Evolutionary conservation across 23 tunicate species (phyloP).

Genomic region (Pegea sp.): DNA sequence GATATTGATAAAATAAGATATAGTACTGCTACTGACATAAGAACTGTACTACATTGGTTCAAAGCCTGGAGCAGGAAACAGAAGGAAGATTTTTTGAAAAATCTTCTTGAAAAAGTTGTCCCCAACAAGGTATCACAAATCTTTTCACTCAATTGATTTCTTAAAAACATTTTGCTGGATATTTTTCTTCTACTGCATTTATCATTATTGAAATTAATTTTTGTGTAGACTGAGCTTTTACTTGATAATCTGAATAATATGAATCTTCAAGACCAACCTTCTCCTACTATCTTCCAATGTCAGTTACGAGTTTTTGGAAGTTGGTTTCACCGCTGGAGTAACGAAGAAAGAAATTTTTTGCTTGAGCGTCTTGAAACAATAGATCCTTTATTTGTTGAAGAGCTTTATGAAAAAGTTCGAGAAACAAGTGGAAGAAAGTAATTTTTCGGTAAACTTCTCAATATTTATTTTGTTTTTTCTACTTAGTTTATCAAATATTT

Average conservation of each 20-base stretch:
- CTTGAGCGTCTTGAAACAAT: slow-evolving; percentile 30
- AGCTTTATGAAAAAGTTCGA: slow-evolving; percentile 12
- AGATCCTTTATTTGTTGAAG: slow-evolving; percentile 28
- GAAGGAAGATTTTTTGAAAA: slow-evolving; percentile 19
- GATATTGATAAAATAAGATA: no score
- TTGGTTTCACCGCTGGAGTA: slow-evolving; percentile 31
- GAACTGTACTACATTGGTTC: slow-evolving; percentile 47
- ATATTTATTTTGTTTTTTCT: no score
- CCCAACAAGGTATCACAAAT: slow-evolving; percentile 51
- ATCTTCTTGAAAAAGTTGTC: slow-evolving; percentile 43
- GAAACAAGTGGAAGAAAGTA: not conserved
- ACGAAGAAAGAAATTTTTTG: slow-evolving; percentile 14
- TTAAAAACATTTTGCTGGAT: no score
- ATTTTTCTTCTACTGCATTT: not conserved
- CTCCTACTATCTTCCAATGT: slow-evolving; percentile 41
- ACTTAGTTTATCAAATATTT: no score
- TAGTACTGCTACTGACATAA: no score
- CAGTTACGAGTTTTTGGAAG: slow-evolving; percentile 22
- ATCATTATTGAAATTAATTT: not conserved
- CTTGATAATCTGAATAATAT: slow-evolving; percentile 18
- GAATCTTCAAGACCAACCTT: slow-evolving; percentile 37
- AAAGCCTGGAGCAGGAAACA: slow-evolving; percentile 29
- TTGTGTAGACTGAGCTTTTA: slow-evolving; percentile 23
- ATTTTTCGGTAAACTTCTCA: no score
- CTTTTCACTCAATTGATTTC: no score